A percentile compares a stretch with the other conserved stretches of the same genome.
Conservation (phyloP, 2,888 invertebrate species). For the Rotaria socialis region DNA sequence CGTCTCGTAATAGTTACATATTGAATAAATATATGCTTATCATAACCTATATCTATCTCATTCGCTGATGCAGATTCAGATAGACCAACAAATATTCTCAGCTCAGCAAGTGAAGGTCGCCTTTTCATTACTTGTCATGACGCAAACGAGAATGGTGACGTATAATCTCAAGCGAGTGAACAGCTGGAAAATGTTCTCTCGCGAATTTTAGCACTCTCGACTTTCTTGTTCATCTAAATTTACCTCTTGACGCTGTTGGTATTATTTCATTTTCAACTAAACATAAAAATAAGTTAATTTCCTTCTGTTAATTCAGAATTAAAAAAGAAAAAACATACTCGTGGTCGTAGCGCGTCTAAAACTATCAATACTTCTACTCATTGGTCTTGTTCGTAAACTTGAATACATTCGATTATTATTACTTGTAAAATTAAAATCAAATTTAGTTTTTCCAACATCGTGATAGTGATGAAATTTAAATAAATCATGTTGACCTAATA, state of each 20-base stretch:
- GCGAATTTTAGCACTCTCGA: no score
- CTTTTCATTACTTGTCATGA: no score
- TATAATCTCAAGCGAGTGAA: no score
- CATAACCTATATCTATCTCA: no score
- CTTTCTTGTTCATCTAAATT: background rate
- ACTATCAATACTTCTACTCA: slow-evolving; percentile 38
- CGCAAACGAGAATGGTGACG: no score
- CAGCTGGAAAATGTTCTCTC: no score
- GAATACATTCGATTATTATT: background rate
- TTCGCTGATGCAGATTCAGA: no score
- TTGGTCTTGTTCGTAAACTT: slow-evolving; percentile 24
- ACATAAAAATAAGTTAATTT: background rate
- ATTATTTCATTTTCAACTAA: background rate
- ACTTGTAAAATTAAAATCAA: background rate
- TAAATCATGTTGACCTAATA: background rate
- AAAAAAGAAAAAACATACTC: background rate
- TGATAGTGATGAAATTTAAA: slow-evolving; percentile 38
- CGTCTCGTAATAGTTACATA: no score
- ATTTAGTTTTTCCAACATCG: slow-evolving; percentile 21
- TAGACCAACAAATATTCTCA: no score
- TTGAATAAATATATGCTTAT: no score
- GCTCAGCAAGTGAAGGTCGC: no score
- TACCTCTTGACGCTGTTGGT: background rate
- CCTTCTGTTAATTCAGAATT: background rate
- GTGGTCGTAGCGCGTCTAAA: background rate